Evolutionary conservation across 2,113 vertebrate genomes (phyloP).

Genomic region (Ictalurus punctatus): DNA sequence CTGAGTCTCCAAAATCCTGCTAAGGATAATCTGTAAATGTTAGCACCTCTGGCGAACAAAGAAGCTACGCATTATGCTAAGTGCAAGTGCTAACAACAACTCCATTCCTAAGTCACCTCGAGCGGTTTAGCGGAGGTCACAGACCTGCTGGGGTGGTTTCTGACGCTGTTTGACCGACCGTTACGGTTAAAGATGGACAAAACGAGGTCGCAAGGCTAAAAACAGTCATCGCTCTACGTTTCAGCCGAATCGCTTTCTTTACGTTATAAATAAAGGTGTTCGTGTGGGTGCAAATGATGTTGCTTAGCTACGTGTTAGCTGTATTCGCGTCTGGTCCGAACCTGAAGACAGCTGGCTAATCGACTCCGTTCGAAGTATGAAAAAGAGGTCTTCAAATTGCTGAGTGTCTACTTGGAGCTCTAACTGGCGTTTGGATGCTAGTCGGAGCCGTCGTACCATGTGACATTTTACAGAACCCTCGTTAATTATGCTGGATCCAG

Average conservation of each 20-base stretch:
- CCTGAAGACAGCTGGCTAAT: neutral
- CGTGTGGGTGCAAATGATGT: neutral
- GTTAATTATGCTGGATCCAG: neutral
- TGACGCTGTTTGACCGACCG: too few species aligned
- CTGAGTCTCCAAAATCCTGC: neutral
- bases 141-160: too few species aligned
- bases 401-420: neutral
- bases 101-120: too few species aligned
- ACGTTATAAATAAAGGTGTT: neutral
- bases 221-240: too few species aligned
- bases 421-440: neutral
- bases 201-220: too few species aligned
- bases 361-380: neutral
- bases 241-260: too few species aligned
- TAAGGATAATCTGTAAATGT: neutral
- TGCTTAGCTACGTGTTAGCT: neutral
- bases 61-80: neutral
- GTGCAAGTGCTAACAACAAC: neutral
- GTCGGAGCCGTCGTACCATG: neutral
- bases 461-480: neutral
- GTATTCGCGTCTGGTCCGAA: neutral
- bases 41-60: neutral
- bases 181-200: too few species aligned
- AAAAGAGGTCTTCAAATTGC: neutral
- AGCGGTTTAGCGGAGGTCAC: too few species aligned